A percentile compares a stretch with the other conserved stretches of the same genome.
These are phyloP conservation scores for Acipenser ruthenus DNA, from an alignment of 2,797 vertebrate species.

Conservation along the genomic window DNA sequence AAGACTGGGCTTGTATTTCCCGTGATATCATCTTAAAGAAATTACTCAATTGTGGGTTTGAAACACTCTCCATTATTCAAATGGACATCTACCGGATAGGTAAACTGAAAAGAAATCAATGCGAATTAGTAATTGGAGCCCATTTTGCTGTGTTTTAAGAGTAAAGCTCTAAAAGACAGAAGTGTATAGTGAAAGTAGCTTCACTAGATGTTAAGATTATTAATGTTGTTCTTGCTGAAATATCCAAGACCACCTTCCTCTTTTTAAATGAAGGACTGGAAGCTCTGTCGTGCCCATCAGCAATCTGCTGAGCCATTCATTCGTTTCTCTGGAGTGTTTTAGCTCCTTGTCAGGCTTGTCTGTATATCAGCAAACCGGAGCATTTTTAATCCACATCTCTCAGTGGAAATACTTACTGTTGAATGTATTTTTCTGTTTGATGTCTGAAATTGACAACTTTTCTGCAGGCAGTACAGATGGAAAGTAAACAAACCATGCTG, in stretches of 20 bases:
- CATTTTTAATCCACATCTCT: neutral
- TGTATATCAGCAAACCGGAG: neutral
- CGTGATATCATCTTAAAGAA: too few relatives aligned
- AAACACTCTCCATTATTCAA: too few relatives aligned
- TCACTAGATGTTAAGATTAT: neutral
- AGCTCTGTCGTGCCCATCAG: constrained; percentile 11
- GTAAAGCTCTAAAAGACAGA: too few relatives aligned
- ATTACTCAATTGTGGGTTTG: too few relatives aligned
- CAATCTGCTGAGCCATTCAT: constrained; percentile 15
- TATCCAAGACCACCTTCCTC: neutral
- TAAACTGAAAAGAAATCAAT: too few relatives aligned
- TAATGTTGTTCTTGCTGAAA: neutral
- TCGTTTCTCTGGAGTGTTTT: neutral
- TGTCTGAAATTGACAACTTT: constrained; percentile 15
- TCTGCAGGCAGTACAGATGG: constrained; percentile 4
- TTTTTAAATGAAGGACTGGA: neutral
- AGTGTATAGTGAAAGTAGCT: too few relatives aligned
- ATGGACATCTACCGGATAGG: too few relatives aligned
- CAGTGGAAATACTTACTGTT: constrained; percentile 5
- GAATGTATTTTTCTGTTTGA: constrained; percentile 16
- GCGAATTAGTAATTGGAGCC: too few relatives aligned
- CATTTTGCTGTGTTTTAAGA: too few relatives aligned
- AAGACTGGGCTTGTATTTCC: too few relatives aligned
- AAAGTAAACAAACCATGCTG: too few relatives aligned
- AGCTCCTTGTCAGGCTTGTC: neutral